Percentiles rank a stretch among this genome's conserved stretches.
Evolutionary conservation across 1,140 invertebrate species (phyloP).

Genomic region (Hestina assimilis): DNA sequence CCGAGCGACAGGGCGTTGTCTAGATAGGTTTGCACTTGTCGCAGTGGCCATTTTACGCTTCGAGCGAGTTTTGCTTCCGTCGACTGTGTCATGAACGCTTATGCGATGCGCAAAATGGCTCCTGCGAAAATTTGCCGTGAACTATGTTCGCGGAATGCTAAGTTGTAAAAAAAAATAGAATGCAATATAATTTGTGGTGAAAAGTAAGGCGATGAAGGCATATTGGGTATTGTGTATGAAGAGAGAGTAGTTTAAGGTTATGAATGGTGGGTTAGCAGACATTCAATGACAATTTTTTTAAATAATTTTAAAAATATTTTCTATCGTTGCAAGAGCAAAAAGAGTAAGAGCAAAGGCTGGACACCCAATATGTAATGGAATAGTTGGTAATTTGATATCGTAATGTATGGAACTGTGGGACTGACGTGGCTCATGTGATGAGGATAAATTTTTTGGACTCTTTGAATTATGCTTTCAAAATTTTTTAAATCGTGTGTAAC

Average conservation of each 20-base stretch:
- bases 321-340: neutral
- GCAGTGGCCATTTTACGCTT: constrained; percentile 27
- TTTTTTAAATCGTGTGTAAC: constrained; percentile 66
- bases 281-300: neutral
- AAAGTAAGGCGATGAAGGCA: constrained; percentile 53
- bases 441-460: constrained; percentile 62
- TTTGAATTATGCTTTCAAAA: constrained; percentile 48
- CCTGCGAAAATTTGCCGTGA: constrained; percentile 38
- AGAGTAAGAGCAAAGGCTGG: constrained; percentile 12
- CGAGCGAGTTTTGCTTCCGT: constrained; percentile 8
- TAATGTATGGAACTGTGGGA: constrained; percentile 58
- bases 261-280: neutral
- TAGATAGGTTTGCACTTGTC: constrained; percentile 65
- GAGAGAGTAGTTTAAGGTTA: constrained; percentile 30
- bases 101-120: neutral
- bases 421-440: constrained; percentile 74
- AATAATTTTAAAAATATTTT: constrained; percentile 1
- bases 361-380: constrained; percentile 56
- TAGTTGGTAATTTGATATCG: constrained; percentile 59
- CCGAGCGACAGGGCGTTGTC: constrained; percentile 67
- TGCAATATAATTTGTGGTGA: constrained; percentile 69
- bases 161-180: constrained; percentile 69
- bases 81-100: constrained; percentile 12
- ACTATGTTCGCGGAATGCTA: constrained; percentile 56
- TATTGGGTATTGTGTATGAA: constrained; percentile 75